phyloP scores from a whole-genome alignment of 2,797 vertebrate species.

The Cichlasoma orientale region DNA sequence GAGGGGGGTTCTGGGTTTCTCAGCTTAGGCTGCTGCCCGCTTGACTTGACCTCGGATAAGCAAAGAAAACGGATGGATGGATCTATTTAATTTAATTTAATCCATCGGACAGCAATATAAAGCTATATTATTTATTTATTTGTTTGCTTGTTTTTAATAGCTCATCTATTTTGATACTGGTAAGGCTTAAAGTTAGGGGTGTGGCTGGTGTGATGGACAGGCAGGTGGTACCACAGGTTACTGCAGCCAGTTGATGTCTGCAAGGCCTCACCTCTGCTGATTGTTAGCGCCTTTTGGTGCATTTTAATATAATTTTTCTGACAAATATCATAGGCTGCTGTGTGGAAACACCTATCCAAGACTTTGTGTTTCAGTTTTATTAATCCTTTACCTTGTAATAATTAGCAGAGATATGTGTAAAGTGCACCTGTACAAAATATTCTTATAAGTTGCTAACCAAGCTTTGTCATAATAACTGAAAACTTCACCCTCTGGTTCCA shows the following conservation, averaged over 20 bases:
- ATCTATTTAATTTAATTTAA: no score
- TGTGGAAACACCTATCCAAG: no score
- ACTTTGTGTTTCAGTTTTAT: not conserved
- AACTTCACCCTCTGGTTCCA: no score
- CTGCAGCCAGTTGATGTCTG: not conserved
- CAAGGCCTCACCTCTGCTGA: not conserved
- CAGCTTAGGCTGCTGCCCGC: no score
- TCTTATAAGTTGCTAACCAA: not conserved
- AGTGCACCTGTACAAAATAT: not conserved
- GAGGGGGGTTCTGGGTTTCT: no score
- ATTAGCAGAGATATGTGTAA: not conserved
- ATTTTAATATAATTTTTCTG: not conserved
- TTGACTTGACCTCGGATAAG: no score
- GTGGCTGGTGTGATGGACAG: not conserved
- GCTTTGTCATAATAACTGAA: not conserved
- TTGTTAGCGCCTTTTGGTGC: not conserved
- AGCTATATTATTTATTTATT: no score
- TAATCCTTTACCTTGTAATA: not conserved
- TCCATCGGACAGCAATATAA: no score
- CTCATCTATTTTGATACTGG: no score
- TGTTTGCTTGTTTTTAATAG: no score
- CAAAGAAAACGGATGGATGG: no score
- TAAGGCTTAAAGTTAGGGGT: not conserved
- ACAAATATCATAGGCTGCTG: no score
- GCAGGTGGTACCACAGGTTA: not conserved